Conservation (phyloP, 1,140 invertebrate genomes). For the Brachionus paranguensis region DNA sequence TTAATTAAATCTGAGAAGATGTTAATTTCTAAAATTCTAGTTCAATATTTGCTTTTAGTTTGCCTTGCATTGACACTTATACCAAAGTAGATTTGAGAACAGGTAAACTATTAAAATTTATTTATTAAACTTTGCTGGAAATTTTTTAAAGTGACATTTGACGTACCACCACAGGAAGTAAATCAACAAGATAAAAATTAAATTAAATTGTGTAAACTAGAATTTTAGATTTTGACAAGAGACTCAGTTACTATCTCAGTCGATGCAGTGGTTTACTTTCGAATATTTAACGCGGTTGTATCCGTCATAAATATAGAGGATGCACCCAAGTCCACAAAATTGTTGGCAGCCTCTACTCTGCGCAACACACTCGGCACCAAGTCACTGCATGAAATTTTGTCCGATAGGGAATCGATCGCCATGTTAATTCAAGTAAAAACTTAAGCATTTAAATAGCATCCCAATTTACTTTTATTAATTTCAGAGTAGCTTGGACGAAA, state of each 20-base stretch:
- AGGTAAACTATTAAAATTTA: slow-evolving; percentile 66
- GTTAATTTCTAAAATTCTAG: not conserved
- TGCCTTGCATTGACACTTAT: slow-evolving; percentile 69
- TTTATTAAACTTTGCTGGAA: not conserved
- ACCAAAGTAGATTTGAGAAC: slow-evolving; percentile 74
- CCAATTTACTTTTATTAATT: not conserved
- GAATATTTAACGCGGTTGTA: slow-evolving; percentile 22
- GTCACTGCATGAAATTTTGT: slow-evolving; percentile 41
- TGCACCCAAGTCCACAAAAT: slow-evolving; percentile 39
- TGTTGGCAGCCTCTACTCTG: slow-evolving; percentile 42
- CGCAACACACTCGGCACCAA: slow-evolving; percentile 42
- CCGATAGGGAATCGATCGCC: slow-evolving; percentile 34
- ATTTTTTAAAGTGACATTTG: slow-evolving; percentile 34
- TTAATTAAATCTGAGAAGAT: slow-evolving; percentile 49
- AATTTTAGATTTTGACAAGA: slow-evolving; percentile 41
- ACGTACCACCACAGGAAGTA: slow-evolving; percentile 42
- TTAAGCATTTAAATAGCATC: not conserved
- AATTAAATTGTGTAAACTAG: not conserved
- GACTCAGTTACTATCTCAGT: slow-evolving; percentile 42
- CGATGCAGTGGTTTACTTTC: slow-evolving; percentile 23
- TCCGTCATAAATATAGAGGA: slow-evolving; percentile 42
- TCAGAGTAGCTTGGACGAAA: slow-evolving; percentile 39
- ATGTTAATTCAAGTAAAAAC: slow-evolving; percentile 29
- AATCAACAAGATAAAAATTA: not conserved
- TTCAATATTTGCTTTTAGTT: slow-evolving; percentile 18